Base-by-base conservation (phyloP, 1,140 invertebrate species). In the Sesamia nonagrioides region DNA sequence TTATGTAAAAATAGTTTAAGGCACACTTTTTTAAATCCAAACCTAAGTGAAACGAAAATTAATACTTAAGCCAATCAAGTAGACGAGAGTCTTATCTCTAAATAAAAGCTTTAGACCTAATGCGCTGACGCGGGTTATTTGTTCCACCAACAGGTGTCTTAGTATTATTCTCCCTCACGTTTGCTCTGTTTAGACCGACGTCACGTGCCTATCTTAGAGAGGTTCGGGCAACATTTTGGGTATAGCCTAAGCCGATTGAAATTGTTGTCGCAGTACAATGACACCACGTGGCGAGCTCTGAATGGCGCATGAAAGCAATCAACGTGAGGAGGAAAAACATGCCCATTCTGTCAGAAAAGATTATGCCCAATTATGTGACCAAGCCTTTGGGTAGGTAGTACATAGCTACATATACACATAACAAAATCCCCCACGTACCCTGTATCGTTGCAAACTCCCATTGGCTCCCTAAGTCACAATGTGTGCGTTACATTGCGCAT, bases 151-250 rank as follows among this genome's bases (percentile, higher is more conserved):
- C 35, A 17, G 35, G 6, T n/a, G 60, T n/a, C 37, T 42, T 17
- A 35, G 7, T 13, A 63, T 63, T 63, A 42, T 63, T 37, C 17
- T 18, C 8, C 13, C 35, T 63, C 60, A 63, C 60, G 60, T 63
- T 63, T 18, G 5, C 60, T 42, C 5, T 18, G 17, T 42, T n/a
- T 9, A 5, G 13, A 54, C 6, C 17, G 45, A 13, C 2, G 35
- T 37, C 60, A 63, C 60, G 60, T 63, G 60, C 37, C 42, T n/a
- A 40, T 42, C 37, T 17, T 15, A 15, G 7, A 60, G 56, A 33
- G 27, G 15, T 33, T 15, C 56, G 9, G 56, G 5, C 56, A 5
- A 17, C 60, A 63, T 40, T 18, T 27, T 27, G 3, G 27, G 60
- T 37, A 7, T n/a, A 13, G n/a, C 7, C 37, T 40, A 40, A 18